phyloP scores from a whole-genome alignment of 2,888 invertebrate species.

The Cerceris ruficornis region DNA sequence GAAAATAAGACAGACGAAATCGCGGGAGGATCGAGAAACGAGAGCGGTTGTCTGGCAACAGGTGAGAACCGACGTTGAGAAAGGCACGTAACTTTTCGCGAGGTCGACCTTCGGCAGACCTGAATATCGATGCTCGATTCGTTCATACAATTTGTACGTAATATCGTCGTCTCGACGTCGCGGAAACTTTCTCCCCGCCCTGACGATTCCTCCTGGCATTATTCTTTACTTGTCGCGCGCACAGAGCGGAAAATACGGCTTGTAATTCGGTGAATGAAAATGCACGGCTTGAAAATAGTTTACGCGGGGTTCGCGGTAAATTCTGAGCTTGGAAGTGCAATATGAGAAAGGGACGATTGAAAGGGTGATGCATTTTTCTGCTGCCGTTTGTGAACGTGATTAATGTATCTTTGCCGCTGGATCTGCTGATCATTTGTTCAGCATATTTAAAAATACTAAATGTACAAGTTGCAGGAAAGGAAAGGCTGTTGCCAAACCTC shows the following conservation, averaged over 20 bases:
- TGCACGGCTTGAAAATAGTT: neutral
- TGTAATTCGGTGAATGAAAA: neutral
- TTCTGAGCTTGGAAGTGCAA: neutral
- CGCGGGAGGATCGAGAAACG: constrained; percentile 39
- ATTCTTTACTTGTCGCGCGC: neutral
- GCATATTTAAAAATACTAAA: no score
- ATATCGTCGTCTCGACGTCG: constrained; percentile 28
- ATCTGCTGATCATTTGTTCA: no score
- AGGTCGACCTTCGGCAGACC: constrained; percentile 45
- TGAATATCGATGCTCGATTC: constrained; percentile 62
- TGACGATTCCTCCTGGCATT: constrained; percentile 13
- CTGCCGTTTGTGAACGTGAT: no score
- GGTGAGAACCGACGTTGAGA: constrained; percentile 63
- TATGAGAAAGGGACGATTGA: no score
- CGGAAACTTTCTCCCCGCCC: constrained; percentile 28
- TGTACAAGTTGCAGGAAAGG: no score
- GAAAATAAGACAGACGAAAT: constrained; percentile 54
- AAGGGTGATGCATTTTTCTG: no score
- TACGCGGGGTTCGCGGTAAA: neutral
- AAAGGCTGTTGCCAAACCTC: no score
- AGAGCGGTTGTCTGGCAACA: constrained; percentile 63
- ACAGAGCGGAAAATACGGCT: neutral
- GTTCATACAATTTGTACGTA: constrained; percentile 19
- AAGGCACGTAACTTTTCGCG: constrained; percentile 64
- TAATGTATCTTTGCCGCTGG: no score